These are phyloP conservation scores for Chaenogobius annularis DNA, from an alignment of 2,113 vertebrate genomes.

Conservation along the genomic window DNA sequence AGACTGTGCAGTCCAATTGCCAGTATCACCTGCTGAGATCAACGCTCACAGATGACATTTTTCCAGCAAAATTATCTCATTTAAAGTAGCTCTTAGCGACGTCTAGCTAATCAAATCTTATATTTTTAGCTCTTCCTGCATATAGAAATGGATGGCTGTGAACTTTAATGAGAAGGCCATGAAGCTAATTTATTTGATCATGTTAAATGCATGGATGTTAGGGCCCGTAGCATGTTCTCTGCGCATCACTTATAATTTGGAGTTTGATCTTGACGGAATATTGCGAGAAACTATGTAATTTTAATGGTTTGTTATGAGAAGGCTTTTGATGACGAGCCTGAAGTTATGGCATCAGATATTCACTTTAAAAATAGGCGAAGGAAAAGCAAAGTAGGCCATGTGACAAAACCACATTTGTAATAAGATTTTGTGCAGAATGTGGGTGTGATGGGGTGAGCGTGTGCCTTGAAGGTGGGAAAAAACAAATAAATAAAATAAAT, in stretches of 20 bases:
- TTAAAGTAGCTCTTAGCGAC: neutral
- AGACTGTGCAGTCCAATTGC: neutral
- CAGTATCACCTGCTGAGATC: slow-evolving; percentile 3
- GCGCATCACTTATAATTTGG: neutral
- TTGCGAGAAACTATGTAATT: too few species aligned
- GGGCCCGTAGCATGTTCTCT: neutral
- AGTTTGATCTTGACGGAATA: neutral
- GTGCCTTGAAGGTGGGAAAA: too few species aligned
- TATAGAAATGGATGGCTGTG: neutral
- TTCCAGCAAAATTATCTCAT: neutral
- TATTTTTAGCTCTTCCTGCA: neutral
- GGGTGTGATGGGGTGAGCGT: too few species aligned
- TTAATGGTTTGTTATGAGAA: neutral
- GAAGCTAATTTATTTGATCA: neutral
- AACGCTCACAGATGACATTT: neutral
- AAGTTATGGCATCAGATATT: neutral
- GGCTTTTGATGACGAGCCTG: neutral
- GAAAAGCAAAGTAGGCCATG: neutral
- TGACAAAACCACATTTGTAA: too few species aligned
- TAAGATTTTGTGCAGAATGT: too few species aligned
- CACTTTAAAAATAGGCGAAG: neutral
- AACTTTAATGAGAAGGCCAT: neutral
- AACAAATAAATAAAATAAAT: too few species aligned
- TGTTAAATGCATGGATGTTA: neutral
- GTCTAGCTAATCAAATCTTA: neutral